phyloP scores from a whole-genome alignment of 1,140 invertebrate species.

The Nomia melanderi region DNA sequence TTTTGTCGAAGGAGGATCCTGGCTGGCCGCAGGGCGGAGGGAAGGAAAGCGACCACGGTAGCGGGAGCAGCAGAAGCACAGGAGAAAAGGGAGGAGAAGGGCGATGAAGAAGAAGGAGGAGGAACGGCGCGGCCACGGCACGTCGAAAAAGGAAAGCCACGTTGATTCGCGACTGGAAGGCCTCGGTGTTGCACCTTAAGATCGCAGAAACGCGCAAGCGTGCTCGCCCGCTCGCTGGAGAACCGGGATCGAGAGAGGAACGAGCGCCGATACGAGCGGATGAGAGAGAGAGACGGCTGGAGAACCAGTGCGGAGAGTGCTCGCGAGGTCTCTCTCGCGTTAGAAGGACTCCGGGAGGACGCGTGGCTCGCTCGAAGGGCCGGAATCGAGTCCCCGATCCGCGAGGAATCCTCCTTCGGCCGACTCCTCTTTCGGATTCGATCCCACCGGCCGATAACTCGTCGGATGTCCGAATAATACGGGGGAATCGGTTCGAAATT shows the following conservation, averaged over 20 bases:
- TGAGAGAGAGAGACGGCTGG: background rate
- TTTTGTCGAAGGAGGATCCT: slow-evolving; percentile 32
- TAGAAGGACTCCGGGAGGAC: slow-evolving; percentile 29
- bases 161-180: slow-evolving; percentile 64
- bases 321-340: background rate
- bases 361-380: background rate
- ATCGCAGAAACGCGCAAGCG: slow-evolving; percentile 41
- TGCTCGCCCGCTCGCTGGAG: background rate
- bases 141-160: slow-evolving; percentile 65
- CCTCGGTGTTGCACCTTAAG: slow-evolving; percentile 61
- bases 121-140: slow-evolving; percentile 28
- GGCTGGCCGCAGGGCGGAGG: background rate
- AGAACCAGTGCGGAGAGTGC: slow-evolving; percentile 5
- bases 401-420: background rate
- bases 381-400: background rate
- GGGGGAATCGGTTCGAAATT: no score
- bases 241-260: slow-evolving; percentile 5
- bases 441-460: background rate
- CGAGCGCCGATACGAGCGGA: slow-evolving; percentile 14
- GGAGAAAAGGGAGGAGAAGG: slow-evolving; percentile 40
- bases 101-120: slow-evolving; percentile 37
- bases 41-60: background rate
- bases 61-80: slow-evolving; percentile 12
- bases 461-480: background rate
- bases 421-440: background rate